Evolutionary conservation across 2,113 vertebrate genomes (phyloP).

Genomic region (Mormyrus lacerda): DNA sequence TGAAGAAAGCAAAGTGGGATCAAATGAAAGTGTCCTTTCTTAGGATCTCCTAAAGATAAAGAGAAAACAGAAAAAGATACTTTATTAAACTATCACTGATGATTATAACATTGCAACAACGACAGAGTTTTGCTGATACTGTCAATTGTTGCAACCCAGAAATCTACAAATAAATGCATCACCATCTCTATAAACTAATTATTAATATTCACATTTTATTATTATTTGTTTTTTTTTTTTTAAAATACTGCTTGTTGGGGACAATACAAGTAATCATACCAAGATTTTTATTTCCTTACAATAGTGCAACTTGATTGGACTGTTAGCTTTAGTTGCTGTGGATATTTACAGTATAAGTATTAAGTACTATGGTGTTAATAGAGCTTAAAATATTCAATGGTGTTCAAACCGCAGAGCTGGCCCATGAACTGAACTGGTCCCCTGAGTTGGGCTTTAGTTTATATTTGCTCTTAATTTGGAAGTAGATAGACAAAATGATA

Average conservation of each 20-base stretch:
- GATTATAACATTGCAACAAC: background rate
- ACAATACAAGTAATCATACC: background rate
- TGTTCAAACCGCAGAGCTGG: too few species aligned
- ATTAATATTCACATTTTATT: background rate
- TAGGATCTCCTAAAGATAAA: background rate
- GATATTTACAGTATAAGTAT: too few species aligned
- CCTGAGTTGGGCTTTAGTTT: background rate
- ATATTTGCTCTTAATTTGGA: background rate
- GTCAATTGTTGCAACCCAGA: background rate
- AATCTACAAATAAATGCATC: background rate
- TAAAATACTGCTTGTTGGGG: background rate
- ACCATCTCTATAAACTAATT: background rate
- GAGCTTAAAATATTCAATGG: too few species aligned
- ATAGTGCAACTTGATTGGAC: too few species aligned
- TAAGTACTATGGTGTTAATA: too few species aligned
- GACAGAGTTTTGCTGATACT: background rate
- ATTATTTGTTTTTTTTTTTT: too few species aligned
- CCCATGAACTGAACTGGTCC: background rate
- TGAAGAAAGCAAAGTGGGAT: background rate
- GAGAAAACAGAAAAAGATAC: background rate
- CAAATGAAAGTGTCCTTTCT: background rate
- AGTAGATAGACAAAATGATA: background rate
- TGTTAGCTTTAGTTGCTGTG: too few species aligned
- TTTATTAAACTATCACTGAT: background rate
- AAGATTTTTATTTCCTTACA: background rate